Percentiles rank a stretch among this genome's conserved stretches.
Conservation (phyloP, 2,888 invertebrate genomes). For the Ichneumoninae sp. region DNA sequence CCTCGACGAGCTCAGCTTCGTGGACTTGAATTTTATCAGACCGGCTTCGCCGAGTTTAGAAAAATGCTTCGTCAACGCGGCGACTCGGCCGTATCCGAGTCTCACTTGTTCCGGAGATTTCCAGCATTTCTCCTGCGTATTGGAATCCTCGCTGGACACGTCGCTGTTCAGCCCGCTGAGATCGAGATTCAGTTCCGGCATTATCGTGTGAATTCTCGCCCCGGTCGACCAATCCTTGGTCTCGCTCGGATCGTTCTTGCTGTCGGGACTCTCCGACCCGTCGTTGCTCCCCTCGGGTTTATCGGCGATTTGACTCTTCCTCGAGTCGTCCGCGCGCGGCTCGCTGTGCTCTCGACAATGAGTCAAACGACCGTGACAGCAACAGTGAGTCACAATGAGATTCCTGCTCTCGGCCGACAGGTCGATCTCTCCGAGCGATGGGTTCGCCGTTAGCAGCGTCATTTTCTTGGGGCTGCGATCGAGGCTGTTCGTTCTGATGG, state of each 20-base stretch:
- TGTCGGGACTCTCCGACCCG: conserved; percentile 58
- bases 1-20: conserved; percentile 73
- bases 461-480: conserved; percentile 52
- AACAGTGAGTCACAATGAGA: conserved; percentile 52
- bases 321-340: neutral
- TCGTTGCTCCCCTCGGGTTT: conserved; percentile 52
- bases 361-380: conserved; percentile 62
- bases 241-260: conserved; percentile 39
- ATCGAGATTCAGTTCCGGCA: conserved; percentile 82
- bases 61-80: conserved; percentile 89
- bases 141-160: conserved; percentile 73
- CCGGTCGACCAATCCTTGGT: conserved; percentile 49
- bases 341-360: conserved; percentile 56
- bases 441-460: conserved; percentile 21
- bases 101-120: conserved; percentile 89
- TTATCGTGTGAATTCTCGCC: conserved; percentile 71
- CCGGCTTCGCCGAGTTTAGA: conserved; percentile 83
- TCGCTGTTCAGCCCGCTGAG: conserved; percentile 81
- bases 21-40: conserved; percentile 79
- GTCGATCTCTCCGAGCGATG: conserved; percentile 47
- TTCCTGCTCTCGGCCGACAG: conserved; percentile 29
- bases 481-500: conserved; percentile 57
- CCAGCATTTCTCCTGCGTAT: conserved; percentile 86
- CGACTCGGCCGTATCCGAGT: conserved; percentile 89
- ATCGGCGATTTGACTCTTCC: conserved; percentile 20